phyloP scores from a whole-genome alignment of 2,888 invertebrate species.

The Coenonympha arcania region DNA sequence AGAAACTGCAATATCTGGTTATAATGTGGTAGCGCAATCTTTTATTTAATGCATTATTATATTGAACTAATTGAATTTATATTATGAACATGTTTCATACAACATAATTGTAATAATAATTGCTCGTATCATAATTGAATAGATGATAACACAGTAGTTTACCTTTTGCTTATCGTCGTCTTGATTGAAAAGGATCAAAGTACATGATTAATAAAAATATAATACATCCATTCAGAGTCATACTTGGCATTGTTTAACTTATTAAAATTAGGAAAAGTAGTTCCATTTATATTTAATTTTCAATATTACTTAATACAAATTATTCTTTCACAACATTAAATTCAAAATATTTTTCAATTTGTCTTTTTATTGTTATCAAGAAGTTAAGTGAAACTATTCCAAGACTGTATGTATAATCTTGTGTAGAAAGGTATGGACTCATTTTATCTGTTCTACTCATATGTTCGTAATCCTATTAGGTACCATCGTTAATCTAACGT shows the following conservation, averaged over 20 bases:
- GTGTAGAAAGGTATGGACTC: neutral
- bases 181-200: constrained; percentile 13
- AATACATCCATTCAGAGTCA: constrained; percentile 8
- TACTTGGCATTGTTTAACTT: neutral
- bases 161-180: constrained; percentile 9
- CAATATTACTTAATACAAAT: too few relatives aligned
- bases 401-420: neutral
- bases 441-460: constrained; percentile 2
- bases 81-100: neutral
- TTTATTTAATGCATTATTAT: neutral
- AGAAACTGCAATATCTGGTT: too few relatives aligned
- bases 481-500: constrained; percentile 16
- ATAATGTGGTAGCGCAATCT: neutral
- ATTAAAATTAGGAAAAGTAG: neutral
- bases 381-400: neutral
- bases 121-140: neutral
- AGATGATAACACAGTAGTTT: neutral
- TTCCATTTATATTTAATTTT: neutral
- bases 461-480: constrained; percentile 20
- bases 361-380: neutral
- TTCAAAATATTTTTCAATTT: too few relatives aligned
- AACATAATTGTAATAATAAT: neutral
- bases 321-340: too few relatives aligned
- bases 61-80: neutral
- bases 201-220: constrained; percentile 9